These are phyloP conservation scores for Diadumene lineata DNA, from an alignment of 92 coral and sea anemone genomes.

Conservation along the genomic window DNA sequence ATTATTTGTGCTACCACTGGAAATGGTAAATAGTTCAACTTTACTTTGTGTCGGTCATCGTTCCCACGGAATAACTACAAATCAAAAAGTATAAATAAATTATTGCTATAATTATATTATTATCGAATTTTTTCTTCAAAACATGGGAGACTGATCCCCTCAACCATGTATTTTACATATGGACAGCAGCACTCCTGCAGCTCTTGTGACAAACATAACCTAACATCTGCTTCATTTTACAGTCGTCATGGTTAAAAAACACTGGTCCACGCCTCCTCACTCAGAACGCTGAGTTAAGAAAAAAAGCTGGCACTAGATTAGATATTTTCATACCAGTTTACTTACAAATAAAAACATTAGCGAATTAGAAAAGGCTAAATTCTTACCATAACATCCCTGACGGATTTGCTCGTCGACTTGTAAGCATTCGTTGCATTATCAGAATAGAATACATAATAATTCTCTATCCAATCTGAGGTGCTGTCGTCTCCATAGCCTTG, in stretches of 20 bases:
- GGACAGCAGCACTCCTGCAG: too few species aligned
- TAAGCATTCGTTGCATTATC: background rate
- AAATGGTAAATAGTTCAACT: constrained; percentile 52
- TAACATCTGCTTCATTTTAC: too few species aligned
- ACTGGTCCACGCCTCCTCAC: too few species aligned
- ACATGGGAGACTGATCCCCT: background rate
- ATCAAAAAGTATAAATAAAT: too few species aligned
- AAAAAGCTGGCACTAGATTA: too few species aligned
- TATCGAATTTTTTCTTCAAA: background rate
- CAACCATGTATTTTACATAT: too few species aligned
- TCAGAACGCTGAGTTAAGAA: too few species aligned
- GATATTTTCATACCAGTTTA: background rate
- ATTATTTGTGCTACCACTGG: constrained; percentile 64
- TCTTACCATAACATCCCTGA: background rate
- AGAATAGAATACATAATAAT: constrained; percentile 25
- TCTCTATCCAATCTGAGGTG: constrained; percentile 48
- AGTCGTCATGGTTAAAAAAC: too few species aligned
- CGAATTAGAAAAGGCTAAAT: background rate
- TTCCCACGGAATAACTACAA: constrained; percentile 59
- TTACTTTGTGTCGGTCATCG: constrained; percentile 49
- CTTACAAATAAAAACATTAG: background rate
- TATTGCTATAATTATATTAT: too few species aligned
- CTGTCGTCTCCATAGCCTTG: constrained; percentile 53
- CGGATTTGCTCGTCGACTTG: background rate
- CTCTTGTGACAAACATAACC: too few species aligned